Percentiles rank a stretch among this genome's conserved stretches.
phyloP scores from a whole-genome alignment of 2,888 invertebrate genomes.

The Arrhopalites spinosus region DNA sequence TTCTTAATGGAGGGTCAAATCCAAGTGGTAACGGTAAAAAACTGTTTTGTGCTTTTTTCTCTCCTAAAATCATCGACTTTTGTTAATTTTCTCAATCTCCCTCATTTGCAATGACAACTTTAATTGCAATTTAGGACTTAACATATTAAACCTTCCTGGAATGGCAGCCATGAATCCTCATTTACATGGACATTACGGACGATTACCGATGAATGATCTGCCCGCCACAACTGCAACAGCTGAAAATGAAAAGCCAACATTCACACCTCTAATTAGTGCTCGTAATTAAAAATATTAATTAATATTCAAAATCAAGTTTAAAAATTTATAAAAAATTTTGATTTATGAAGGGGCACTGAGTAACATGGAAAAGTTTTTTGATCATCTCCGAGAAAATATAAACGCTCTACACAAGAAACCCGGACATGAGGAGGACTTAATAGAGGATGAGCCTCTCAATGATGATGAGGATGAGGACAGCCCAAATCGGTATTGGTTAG shows the following conservation, averaged over 20 bases:
- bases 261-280: conserved; percentile 40
- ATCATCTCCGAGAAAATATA: conserved; percentile 40
- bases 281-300: conserved; percentile 16
- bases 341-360: conserved; percentile 37
- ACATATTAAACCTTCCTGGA: not conserved
- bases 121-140: not conserved
- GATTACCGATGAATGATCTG: not conserved
- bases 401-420: conserved; percentile 36
- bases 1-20: not conserved
- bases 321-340: not conserved
- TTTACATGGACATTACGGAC: not conserved
- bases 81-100: not conserved
- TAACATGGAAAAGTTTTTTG: conserved; percentile 42
- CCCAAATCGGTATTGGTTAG: conserved; percentile 3
- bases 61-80: no score
- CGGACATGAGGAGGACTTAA: conserved; percentile 1
- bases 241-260: conserved; percentile 34
- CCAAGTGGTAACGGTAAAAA: not conserved
- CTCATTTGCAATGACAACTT: not conserved
- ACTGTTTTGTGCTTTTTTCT: no score
- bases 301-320: not conserved
- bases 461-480: not conserved
- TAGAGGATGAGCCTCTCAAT: not conserved
- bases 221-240: not conserved
- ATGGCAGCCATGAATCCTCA: not conserved